phyloP scores from a whole-genome alignment of 2,888 invertebrate genomes.

The Rhingia rostrata region DNA sequence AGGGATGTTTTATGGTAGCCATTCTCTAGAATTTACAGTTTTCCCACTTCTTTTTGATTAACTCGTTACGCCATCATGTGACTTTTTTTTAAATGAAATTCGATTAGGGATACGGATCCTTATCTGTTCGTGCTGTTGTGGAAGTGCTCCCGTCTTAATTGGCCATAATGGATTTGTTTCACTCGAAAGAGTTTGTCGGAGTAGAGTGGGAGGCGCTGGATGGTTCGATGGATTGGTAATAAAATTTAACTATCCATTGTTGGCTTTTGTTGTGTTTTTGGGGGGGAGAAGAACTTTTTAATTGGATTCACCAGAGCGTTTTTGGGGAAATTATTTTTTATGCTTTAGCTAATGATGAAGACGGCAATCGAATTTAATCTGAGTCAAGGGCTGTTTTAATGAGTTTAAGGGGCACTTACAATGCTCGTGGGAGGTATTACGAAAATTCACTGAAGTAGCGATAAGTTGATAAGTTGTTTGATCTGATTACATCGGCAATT shows the following conservation, averaged over 20 bases:
- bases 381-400: constrained; percentile 41
- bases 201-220: background rate
- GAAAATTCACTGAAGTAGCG: constrained; percentile 35
- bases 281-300: constrained; percentile 22
- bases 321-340: constrained; percentile 27
- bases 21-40: constrained; percentile 6
- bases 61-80: constrained; percentile 10
- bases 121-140: constrained; percentile 5
- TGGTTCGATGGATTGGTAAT: constrained; percentile 40
- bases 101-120: constrained; percentile 23
- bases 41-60: constrained; percentile 16
- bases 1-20: constrained; percentile 33
- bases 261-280: constrained; percentile 15
- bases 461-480: constrained; percentile 45
- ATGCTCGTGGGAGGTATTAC: constrained; percentile 32
- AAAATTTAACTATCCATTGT: constrained; percentile 47
- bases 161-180: constrained; percentile 40
- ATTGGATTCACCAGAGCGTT: constrained; percentile 28
- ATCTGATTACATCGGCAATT: constrained; percentile 24
- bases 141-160: constrained; percentile 26
- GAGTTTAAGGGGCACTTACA: constrained; percentile 42
- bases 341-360: constrained; percentile 26
- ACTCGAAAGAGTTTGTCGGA: constrained; percentile 15
- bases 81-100: constrained; percentile 26
- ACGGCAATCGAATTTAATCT: constrained; percentile 42